A percentile compares a stretch with the other conserved stretches of the same genome.
Evolutionary conservation across 1,140 invertebrate species (phyloP).

Genomic region (Tetramorium simillimum): DNA sequence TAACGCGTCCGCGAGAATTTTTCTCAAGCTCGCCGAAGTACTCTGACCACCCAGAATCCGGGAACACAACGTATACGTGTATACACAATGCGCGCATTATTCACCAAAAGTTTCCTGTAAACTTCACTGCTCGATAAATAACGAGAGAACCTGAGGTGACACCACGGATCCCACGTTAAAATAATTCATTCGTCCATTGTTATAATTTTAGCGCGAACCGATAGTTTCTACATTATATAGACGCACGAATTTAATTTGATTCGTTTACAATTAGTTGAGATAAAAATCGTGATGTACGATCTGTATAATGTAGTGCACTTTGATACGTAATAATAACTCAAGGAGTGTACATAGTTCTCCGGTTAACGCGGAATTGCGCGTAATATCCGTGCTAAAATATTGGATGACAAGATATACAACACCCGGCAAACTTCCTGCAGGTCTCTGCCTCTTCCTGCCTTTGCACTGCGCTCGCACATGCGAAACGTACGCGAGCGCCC

Average conservation of each 20-base stretch:
- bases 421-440: slow-evolving; percentile 36
- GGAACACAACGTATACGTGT: slow-evolving; percentile 40
- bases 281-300: not conserved
- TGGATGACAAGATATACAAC: slow-evolving; percentile 49
- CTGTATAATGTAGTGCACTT: not conserved
- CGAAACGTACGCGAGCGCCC: slow-evolving; percentile 5
- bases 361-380: slow-evolving; percentile 32
- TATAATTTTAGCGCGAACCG: not conserved
- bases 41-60: slow-evolving; percentile 69
- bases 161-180: not conserved
- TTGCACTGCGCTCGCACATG: not conserved
- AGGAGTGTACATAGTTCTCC: slow-evolving; percentile 22
- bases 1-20: slow-evolving; percentile 63
- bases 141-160: not conserved
- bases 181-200: not conserved
- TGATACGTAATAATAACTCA: slow-evolving; percentile 23
- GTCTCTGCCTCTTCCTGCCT: slow-evolving; percentile 1
- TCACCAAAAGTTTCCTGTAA: slow-evolving; percentile 17
- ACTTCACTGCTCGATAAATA: not conserved
- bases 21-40: slow-evolving; percentile 66
- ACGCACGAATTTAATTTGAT: not conserved
- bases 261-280: not conserved
- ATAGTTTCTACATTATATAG: not conserved
- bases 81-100: slow-evolving; percentile 10
- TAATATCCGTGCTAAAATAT: slow-evolving; percentile 51